These are phyloP conservation scores for Delphinapterus leucas DNA, from an alignment of 2,113 vertebrate genomes.

Conservation along the genomic window DNA sequence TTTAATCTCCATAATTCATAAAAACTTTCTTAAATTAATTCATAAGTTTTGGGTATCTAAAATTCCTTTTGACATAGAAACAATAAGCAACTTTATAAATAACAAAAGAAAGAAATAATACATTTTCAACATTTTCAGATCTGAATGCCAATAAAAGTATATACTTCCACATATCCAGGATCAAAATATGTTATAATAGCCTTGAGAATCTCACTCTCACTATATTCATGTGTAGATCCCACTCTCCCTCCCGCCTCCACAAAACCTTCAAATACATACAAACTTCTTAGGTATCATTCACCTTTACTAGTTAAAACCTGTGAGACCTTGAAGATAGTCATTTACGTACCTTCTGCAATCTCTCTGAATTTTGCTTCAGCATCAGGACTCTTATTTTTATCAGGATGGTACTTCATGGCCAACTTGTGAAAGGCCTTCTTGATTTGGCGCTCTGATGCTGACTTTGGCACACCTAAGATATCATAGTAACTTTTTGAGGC, in stretches of 20 bases:
- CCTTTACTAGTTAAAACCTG: background rate
- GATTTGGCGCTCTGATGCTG: constrained; percentile 94
- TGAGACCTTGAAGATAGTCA: background rate
- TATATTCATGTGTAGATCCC: background rate
- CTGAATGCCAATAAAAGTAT: background rate
- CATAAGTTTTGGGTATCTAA: background rate
- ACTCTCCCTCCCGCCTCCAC: background rate
- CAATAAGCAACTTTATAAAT: background rate
- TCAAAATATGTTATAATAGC: background rate
- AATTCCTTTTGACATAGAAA: background rate
- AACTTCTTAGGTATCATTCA: background rate
- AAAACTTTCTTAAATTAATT: constrained; percentile 14
- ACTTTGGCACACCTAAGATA: constrained; percentile 93
- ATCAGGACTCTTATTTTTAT: constrained; percentile 95
- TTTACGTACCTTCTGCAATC: constrained; percentile 92
- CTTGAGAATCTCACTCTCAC: background rate
- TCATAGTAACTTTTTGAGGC: constrained; percentile 95
- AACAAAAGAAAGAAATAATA: background rate
- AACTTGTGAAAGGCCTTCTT: constrained; percentile 98
- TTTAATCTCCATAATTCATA: background rate
- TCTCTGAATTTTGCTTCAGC: constrained; percentile 96
- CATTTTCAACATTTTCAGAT: constrained; percentile 37
- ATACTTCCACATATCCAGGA: background rate
- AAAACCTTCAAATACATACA: background rate
- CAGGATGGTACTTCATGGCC: constrained; percentile 96